Percentiles rank a stretch among this genome's conserved stretches.
Evolutionary conservation across 2,113 vertebrate species (phyloP).

Genomic region (Romanogobio albipinnatus): DNA sequence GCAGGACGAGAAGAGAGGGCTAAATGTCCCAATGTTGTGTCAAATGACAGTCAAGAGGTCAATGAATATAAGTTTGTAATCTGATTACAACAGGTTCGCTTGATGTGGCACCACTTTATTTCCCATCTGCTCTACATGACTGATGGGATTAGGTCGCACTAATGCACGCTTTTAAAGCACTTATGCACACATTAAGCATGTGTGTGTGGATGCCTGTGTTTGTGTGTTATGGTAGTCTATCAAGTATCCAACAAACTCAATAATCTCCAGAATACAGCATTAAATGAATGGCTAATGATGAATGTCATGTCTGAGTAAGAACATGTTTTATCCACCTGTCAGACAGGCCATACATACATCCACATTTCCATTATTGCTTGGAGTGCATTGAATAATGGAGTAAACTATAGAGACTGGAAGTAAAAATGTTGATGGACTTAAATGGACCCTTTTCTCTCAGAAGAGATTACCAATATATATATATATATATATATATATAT

Average conservation of each 20-base stretch:
- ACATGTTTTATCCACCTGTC: constrained; percentile 16
- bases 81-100: constrained; percentile 26
- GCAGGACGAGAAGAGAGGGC: neutral
- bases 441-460: too few species aligned
- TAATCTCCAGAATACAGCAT: neutral
- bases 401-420: neutral
- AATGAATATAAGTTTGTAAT: constrained; percentile 21
- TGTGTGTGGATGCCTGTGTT: constrained; percentile 23
- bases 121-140: constrained; percentile 18
- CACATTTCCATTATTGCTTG: neutral
- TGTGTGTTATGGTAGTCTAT: constrained; percentile 4
- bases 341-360: neutral
- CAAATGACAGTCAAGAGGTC: neutral
- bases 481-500: too few species aligned
- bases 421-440: too few species aligned
- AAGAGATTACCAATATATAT: too few species aligned
- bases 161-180: constrained; percentile 25
- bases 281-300: constrained; percentile 7
- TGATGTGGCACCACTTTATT: constrained; percentile 15
- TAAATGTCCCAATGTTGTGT: neutral
- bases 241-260: neutral
- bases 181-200: constrained; percentile 34
- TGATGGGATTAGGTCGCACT: constrained; percentile 35
- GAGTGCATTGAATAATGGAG: neutral
- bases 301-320: neutral